Evolutionary conservation across 2,797 vertebrate genomes (phyloP).

Genomic region (Podarcis siculus): DNA sequence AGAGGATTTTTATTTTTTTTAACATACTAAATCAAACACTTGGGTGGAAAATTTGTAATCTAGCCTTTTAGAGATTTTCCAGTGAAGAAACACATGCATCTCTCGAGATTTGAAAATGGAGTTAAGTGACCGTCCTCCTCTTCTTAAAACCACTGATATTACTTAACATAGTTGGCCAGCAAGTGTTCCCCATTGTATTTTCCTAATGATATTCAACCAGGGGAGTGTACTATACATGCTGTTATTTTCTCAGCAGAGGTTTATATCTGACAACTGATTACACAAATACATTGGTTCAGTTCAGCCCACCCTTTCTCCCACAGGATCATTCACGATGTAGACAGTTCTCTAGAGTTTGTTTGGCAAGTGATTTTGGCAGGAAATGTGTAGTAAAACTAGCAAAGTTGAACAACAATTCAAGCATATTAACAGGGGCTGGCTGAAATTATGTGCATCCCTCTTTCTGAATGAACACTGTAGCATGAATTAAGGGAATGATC

Average conservation of each 20-base stretch:
- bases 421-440: background rate
- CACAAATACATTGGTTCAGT: background rate
- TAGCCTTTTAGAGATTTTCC: conserved; percentile 18
- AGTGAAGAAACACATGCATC: conserved; percentile 5
- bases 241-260: background rate
- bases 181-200: background rate
- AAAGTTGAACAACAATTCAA: background rate
- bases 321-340: background rate
- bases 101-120: background rate
- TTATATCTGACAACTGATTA: background rate
- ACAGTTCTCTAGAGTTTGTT: background rate
- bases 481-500: background rate
- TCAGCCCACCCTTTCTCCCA: background rate
- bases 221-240: background rate
- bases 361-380: background rate
- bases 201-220: rapidly evolving
- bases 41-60: conserved; percentile 52
- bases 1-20: conserved; percentile 46
- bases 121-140: background rate
- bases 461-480: background rate
- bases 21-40: conserved; percentile 51
- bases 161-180: background rate
- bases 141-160: background rate
- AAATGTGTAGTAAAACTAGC: background rate
- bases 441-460: background rate